phyloP scores from a whole-genome alignment of 1,140 invertebrate species.

The Babylonia areolata region DNA sequence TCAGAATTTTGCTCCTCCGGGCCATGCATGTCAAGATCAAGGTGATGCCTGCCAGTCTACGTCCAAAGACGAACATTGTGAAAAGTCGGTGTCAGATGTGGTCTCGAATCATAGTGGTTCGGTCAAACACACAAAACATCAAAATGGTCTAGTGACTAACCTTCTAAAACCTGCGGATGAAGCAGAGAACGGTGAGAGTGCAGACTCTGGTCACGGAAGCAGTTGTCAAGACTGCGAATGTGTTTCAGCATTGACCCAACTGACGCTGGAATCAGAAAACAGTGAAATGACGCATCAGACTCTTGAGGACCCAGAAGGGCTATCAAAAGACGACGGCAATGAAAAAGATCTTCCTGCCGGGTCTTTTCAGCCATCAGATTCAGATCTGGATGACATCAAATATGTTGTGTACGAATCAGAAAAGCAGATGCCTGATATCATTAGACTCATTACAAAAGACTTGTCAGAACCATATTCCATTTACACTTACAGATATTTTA shows the following conservation, averaged over 20 bases:
- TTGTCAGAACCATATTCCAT: constrained; percentile 99
- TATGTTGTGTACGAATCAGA: constrained; percentile 88
- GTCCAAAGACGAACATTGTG: not conserved
- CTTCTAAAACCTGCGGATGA: constrained; percentile 39
- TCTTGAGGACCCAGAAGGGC: constrained; percentile 19
- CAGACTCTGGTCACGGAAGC: constrained; percentile 39
- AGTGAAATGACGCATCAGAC: not conserved
- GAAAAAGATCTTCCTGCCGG: constrained; percentile 11
- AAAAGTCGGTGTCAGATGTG: not conserved
- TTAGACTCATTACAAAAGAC: constrained; percentile 99
- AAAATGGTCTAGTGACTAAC: constrained; percentile 53
- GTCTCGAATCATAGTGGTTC: constrained; percentile 18
- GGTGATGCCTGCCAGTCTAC: not conserved
- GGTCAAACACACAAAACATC: constrained; percentile 53
- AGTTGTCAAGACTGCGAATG: constrained; percentile 38
- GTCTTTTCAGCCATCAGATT: constrained; percentile 29
- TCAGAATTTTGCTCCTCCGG: not conserved
- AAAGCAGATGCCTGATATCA: constrained; percentile 95
- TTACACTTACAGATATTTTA: constrained; percentile 99
- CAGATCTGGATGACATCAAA: constrained; percentile 55
- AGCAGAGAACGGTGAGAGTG: constrained; percentile 40
- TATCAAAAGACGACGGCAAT: constrained; percentile 28
- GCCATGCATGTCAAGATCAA: constrained; percentile 7
- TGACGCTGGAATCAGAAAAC: constrained; percentile 37
- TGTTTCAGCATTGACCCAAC: constrained; percentile 40